Evolutionary conservation across 2,797 vertebrate genomes (phyloP).

Genomic region (Podarcis siculus): DNA sequence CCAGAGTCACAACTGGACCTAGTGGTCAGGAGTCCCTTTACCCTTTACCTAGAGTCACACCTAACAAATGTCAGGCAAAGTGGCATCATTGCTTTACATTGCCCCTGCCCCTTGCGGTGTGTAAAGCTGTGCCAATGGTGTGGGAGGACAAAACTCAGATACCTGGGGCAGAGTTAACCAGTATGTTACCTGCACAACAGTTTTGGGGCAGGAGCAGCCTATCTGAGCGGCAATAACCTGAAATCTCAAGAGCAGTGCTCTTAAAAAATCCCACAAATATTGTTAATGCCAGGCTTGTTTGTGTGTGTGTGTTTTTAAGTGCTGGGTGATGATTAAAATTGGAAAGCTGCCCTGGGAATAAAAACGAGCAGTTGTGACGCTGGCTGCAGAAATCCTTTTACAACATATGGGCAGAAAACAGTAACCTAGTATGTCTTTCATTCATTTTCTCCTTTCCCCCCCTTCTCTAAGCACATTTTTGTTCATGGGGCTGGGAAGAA

Average conservation of each 20-base stretch:
- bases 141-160: not conserved
- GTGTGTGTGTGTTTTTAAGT: not conserved
- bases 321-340: not conserved
- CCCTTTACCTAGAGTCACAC: not conserved
- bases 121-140: not conserved
- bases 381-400: not conserved
- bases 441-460: not conserved
- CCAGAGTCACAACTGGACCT: too few species aligned
- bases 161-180: not conserved
- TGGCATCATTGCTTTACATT: not conserved
- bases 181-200: not conserved
- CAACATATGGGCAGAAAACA: not conserved
- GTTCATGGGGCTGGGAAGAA: constrained; percentile 65
- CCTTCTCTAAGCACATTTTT: constrained; percentile 23
- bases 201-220: not conserved
- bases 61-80: not conserved
- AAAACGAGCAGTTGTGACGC: not conserved
- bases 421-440: not conserved
- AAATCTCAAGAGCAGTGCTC: not conserved
- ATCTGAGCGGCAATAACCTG: not conserved
- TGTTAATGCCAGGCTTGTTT: not conserved
- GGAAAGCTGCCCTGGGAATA: not conserved
- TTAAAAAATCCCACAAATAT: not conserved
- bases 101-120: not conserved
- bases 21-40: too few species aligned